Evolutionary conservation across 2,888 invertebrate genomes (phyloP), one percentile per base, ranked within the genome.

Genomic region (Notodonta ziczac): DNA sequence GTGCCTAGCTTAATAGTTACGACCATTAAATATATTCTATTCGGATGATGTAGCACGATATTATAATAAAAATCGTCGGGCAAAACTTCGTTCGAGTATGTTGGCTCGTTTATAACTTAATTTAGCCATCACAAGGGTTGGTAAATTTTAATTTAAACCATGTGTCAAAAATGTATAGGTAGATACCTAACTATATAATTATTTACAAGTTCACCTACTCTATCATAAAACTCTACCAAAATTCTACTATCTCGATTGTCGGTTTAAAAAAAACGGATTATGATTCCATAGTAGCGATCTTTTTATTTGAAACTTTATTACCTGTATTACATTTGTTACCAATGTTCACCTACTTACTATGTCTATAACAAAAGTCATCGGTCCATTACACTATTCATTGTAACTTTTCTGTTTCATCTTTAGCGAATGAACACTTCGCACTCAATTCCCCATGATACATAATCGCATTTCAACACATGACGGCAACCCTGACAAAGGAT

Each of bases 51-150:
- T 70, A 75, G 79, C 75, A 77, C 73, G 69, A 76, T 75, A 77
- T 79, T 73, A 80, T 80, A 83, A 84, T 81, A 82, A 78, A 84
- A 85, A 82, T 73, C 76, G 76, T 78, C 75, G 80, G 73, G 60
- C 65, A 67, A 65, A 78, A 76, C 81, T 85, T 79, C 74, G 77
- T 84, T 83, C 83, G 82, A 85, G 85, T 85, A 86, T 78, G 83
- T 84, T 83, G 83, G 80, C 83, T 86, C 82, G 88, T 89, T 91
- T 89, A 91, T 89, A 87, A 87, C 91, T 91, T 89, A 90, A 91
- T 91, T 90, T 89, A 88, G 84, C 83, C 81, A 80, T 77, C 57
- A 58, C 58, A 59, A 75, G 77, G 75, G 75, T 53, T 76, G 69
- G 72, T 66, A 70, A 16, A 16, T 5, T 16, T 50, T 9, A 14